phyloP scores from a whole-genome alignment of 2,113 vertebrate species.

The Taxidea taxus region DNA sequence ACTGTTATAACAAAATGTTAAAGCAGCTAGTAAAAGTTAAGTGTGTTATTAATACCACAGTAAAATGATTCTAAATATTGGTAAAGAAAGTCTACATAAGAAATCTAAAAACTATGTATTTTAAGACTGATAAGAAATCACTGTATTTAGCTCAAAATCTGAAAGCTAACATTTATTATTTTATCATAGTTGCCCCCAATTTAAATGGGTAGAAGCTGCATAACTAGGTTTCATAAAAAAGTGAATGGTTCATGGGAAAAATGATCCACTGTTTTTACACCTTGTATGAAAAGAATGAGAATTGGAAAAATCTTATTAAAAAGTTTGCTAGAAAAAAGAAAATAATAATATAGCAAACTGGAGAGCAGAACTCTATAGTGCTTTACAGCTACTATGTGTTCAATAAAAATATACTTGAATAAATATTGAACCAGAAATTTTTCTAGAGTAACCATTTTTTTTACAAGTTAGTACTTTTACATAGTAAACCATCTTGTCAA shows the following conservation, averaged over 20 bases:
- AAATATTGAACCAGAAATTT: not conserved
- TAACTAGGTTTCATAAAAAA: slow-evolving; percentile 24
- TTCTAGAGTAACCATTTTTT: slow-evolving; percentile 15
- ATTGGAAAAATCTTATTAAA: not conserved
- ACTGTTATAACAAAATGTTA: not conserved
- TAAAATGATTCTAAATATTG: slow-evolving; percentile 30
- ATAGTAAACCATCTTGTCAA: not conserved
- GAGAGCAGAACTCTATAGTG: not conserved
- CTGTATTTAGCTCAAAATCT: not conserved
- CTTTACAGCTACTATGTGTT: slow-evolving; percentile 20
- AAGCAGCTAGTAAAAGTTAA: slow-evolving; percentile 43
- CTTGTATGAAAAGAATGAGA: not conserved
- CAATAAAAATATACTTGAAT: not conserved
- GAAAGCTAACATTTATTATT: slow-evolving; percentile 1
- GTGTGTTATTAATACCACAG: not conserved
- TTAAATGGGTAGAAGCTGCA: not conserved
- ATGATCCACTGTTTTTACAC: not conserved
- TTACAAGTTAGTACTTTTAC: slow-evolving; percentile 1
- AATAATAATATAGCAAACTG: not conserved
- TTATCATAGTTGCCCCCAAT: not conserved
- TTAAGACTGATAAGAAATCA: slow-evolving; percentile 3
- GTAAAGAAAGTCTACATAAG: not conserved
- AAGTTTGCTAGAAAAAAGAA: not conserved
- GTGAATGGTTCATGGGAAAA: not conserved
- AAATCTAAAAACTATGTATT: slow-evolving; percentile 39